phyloP scores from a whole-genome alignment of 2,888 invertebrate genomes.

The Cataglyphis albicans region DNA sequence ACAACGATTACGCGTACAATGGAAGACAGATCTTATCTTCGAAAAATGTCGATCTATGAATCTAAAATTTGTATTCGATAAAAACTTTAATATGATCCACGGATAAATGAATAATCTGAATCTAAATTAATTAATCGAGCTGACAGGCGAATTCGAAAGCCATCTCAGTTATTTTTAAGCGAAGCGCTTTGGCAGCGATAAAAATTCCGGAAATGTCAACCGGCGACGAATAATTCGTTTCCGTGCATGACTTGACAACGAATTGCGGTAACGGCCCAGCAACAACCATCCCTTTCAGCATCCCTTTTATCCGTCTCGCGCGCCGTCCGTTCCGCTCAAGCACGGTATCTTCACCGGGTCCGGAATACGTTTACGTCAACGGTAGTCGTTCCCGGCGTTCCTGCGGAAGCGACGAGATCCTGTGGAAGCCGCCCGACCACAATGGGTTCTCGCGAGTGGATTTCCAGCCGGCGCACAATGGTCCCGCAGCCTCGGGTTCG shows the following conservation, averaged over 20 bases:
- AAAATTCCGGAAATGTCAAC: conserved; percentile 68
- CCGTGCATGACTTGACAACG: neutral
- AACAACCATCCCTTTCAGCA: neutral
- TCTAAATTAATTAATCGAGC: neutral
- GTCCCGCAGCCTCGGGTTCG: conserved; percentile 6
- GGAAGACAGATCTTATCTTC: neutral
- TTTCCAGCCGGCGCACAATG: conserved; percentile 65
- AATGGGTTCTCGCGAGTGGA: conserved; percentile 70
- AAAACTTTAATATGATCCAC: neutral
- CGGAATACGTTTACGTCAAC: conserved; percentile 63
- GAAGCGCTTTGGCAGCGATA: conserved; percentile 44
- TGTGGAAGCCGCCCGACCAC: conserved; percentile 61
- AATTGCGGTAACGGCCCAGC: conserved; percentile 23
- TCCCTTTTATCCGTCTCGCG: conserved; percentile 5
- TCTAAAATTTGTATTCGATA: conserved; percentile 1
- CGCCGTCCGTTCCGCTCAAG: conserved; percentile 36
- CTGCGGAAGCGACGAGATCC: conserved; percentile 63
- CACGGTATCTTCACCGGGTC: conserved; percentile 52
- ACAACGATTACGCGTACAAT: conserved; percentile 43
- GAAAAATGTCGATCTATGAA: neutral
- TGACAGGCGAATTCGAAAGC: neutral
- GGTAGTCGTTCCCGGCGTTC: conserved; percentile 58
- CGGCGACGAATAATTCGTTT: conserved; percentile 36
- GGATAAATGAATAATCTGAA: neutral
- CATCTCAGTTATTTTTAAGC: conserved; percentile 60